Percentiles rank a stretch among this genome's conserved stretches.
These are phyloP conservation scores for Hybos culiciformis DNA, from an alignment of 2,888 invertebrate genomes.

Conservation along the genomic window DNA sequence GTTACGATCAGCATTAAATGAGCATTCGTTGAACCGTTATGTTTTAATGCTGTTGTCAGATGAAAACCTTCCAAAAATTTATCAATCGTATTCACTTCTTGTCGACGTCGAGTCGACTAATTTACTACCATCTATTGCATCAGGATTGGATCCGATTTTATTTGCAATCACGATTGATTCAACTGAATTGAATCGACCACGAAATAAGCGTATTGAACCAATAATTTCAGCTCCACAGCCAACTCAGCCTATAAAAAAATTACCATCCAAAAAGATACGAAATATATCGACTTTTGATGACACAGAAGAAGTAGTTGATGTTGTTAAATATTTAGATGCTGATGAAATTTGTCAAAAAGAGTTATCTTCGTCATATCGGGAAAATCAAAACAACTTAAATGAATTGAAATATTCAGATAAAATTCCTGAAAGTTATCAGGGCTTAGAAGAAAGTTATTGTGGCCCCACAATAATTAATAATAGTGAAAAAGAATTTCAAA, in stretches of 20 bases:
- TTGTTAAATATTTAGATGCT: not conserved
- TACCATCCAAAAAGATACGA: conserved; percentile 25
- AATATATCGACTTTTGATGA: conserved; percentile 24
- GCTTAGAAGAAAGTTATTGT: not conserved
- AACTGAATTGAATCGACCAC: conserved; percentile 50
- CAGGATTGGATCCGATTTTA: conserved; percentile 75
- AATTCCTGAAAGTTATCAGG: too few species aligned
- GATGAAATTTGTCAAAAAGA: not conserved
- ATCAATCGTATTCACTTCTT: conserved; percentile 76
- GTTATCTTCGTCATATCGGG: not conserved
- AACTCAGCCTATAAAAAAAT: conserved; percentile 36
- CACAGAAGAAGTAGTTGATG: not conserved
- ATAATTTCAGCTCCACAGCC: conserved; percentile 56
- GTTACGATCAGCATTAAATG: conserved; percentile 80
- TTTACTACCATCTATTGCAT: conserved; percentile 71
- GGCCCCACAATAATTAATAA: not conserved
- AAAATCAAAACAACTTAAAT: not conserved
- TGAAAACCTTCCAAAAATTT: conserved; percentile 52
- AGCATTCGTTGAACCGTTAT: conserved; percentile 74
- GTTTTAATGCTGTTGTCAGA: conserved; percentile 61
- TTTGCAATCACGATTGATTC: conserved; percentile 89
- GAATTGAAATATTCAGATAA: too few species aligned
- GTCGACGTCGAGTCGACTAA: conserved; percentile 64
- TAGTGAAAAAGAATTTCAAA: not conserved
- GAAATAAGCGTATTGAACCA: conserved; percentile 40